phyloP scores from a whole-genome alignment of 2,888 invertebrate genomes.

The Oligia strigilis region DNA sequence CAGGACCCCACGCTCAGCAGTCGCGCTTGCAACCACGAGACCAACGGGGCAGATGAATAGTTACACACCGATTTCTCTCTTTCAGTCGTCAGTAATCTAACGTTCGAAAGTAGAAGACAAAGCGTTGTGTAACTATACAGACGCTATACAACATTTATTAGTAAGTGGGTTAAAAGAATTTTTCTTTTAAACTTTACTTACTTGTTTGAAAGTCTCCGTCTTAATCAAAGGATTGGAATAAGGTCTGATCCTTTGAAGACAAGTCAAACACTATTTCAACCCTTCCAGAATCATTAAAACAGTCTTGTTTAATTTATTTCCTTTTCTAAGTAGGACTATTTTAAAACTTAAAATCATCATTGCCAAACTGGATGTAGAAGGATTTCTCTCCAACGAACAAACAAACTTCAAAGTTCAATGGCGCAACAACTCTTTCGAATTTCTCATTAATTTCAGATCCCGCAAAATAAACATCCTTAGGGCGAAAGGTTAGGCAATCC shows the following conservation, averaged over 20 bases:
- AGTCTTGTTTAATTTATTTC: conserved; percentile 11
- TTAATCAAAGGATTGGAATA: neutral
- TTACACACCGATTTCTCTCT: no score
- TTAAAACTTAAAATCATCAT: no score
- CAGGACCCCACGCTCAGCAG: no score
- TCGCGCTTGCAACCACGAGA: no score
- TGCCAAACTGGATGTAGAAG: no score
- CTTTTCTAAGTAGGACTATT: neutral
- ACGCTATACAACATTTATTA: no score
- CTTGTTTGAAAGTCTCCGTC: neutral
- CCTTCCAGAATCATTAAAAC: neutral
- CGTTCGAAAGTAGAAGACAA: no score
- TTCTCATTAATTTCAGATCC: conserved; percentile 13
- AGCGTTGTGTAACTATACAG: no score
- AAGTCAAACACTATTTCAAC: neutral
- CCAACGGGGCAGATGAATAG: no score
- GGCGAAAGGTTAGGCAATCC: no score
- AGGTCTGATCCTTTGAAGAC: neutral
- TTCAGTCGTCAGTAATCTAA: no score
- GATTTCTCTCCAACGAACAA: neutral
- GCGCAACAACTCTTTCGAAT: neutral
- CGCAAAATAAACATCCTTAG: conserved; percentile 25
- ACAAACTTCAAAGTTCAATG: conserved; percentile 18
- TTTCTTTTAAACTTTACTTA: neutral
- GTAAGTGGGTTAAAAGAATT: no score